Evolutionary conservation across 2,888 invertebrate genomes (phyloP), one percentile per base, ranked within the genome.

Genomic region (Andrena chrysosceles): DNA sequence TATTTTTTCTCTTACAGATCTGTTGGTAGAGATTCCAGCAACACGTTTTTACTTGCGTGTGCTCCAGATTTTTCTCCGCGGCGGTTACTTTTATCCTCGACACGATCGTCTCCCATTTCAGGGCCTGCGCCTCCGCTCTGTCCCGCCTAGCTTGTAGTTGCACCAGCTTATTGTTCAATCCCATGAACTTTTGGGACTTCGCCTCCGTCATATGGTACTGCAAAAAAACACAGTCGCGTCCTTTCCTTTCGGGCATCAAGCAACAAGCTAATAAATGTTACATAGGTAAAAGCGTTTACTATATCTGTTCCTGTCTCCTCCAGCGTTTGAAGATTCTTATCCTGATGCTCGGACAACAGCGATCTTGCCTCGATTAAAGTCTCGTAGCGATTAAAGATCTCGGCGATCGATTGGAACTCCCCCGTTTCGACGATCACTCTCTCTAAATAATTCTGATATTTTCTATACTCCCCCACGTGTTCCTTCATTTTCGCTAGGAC

Each of bases 331-430:
- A 96, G 92, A 88, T 95, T 95, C 7, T 94, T 92, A 87, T 96
- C 95, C 87, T 96, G 95, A 2, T 95, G 94, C 13, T 95, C 95
- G 0, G 95, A 95, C 16, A 96, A 92, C 0, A 95, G 94, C 69
- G 92, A 94, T 89, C 95, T 95, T 0, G 96, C 95, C 2, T 95
- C 95, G n/a, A 95, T 94, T 56, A 96, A 92, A 2, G 96, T 95
- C 92, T 96, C 95, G 87, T 96, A 96, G 75, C 96, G 94, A 89
- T 96, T 95, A 64, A 96, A 94, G n/a, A 96, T 95, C 70, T 96
- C 96, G 62, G 95, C 91, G 0, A 96, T 95, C 76, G 95, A 95
- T 85, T 95, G 95, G 88, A 96, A 96, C 74, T 95, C 95, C n/a
- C 84, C 87, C 31, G 95, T 95, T 42, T 94, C 94, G 0, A 94